Conservation (phyloP, 2,797 vertebrate genomes). For the Darevskia nairensis region DNA sequence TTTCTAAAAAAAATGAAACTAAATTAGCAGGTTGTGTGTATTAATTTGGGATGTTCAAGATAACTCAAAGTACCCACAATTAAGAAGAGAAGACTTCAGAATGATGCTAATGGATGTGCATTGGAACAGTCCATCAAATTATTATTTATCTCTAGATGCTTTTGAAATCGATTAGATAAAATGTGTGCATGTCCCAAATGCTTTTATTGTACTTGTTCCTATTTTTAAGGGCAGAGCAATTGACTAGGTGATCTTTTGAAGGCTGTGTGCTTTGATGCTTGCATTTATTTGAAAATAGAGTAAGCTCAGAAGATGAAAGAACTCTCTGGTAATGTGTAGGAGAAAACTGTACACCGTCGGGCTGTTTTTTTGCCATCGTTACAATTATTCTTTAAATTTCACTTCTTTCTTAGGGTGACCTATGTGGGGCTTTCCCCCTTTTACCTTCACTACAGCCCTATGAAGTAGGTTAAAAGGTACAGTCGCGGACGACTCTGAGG, state of each 20-base stretch:
- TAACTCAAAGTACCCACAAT: too few relatives aligned
- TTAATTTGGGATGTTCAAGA: too few relatives aligned
- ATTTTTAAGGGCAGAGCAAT: slow-evolving; percentile 1
- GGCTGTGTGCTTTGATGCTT: neutral
- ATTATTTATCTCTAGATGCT: neutral
- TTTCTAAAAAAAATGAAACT: neutral
- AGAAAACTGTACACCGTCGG: neutral
- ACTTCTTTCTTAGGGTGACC: neutral
- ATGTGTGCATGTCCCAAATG: neutral
- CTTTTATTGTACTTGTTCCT: neutral
- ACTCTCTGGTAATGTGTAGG: neutral
- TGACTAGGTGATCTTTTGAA: neutral
- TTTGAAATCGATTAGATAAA: slow-evolving; percentile 1
- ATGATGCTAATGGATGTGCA: neutral
- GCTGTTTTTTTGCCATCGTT: neutral
- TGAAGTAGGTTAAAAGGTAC: neutral
- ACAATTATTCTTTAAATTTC: neutral
- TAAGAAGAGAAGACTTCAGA: neutral
- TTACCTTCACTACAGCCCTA: neutral
- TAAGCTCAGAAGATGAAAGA: neutral
- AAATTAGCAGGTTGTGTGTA: neutral
- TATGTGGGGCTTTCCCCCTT: neutral
- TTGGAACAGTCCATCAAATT: neutral
- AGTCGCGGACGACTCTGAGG: too few relatives aligned
- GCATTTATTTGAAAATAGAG: neutral